A percentile compares a stretch with the other conserved stretches of the same genome.
Conservation (phyloP, 2,797 vertebrate genomes). For the Prunella strophiata region DNA sequence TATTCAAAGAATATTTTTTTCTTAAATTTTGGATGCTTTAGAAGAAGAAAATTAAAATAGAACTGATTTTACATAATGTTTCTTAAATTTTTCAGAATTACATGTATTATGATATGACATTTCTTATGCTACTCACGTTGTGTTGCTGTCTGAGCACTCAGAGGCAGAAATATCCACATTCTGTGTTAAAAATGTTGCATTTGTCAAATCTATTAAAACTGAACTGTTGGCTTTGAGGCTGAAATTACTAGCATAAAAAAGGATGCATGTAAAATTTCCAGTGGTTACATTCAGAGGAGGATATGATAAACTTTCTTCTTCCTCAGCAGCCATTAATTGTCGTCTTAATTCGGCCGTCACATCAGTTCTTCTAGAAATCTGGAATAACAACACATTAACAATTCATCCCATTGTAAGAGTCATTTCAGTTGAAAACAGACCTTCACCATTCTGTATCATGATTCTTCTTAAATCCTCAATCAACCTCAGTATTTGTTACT, state of each 20-base stretch:
- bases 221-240: constrained; percentile 36
- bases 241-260: constrained; percentile 70
- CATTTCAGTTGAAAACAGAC: background rate
- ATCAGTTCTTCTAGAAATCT: constrained; percentile 59
- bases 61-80: background rate
- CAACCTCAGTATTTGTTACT: background rate
- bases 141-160: constrained; percentile 60
- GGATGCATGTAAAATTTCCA: constrained; percentile 67
- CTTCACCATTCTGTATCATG: background rate
- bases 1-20: background rate
- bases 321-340: constrained; percentile 58
- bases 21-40: background rate
- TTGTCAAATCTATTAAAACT: constrained; percentile 60
- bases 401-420: background rate
- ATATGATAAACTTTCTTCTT: constrained; percentile 26
- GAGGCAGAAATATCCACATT: constrained; percentile 52
- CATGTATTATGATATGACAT: background rate
- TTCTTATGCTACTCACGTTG: constrained; percentile 66
- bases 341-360: constrained; percentile 28
- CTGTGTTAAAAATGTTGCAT: constrained; percentile 66
- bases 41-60: background rate
- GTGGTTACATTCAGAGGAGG: constrained; percentile 68
- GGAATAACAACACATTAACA: constrained; percentile 22
- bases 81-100: background rate
- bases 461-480: background rate